phyloP scores from a whole-genome alignment of 92 coral and sea anemone genomes.

The Umimayanthus chanpuru region DNA sequence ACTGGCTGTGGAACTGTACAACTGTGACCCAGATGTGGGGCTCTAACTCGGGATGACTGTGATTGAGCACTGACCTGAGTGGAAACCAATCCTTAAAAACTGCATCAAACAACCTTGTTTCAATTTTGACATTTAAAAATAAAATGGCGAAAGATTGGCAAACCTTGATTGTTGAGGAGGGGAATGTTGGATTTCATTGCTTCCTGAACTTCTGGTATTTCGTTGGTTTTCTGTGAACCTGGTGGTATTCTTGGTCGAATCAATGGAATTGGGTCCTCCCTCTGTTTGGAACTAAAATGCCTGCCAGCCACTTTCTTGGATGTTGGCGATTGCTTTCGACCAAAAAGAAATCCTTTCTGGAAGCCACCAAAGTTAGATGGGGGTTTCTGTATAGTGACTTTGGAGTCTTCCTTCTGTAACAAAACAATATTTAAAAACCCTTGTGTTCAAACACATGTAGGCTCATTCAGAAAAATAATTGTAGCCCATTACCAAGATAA shows the following conservation, averaged over 20 bases:
- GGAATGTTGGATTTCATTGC: constrained; percentile 76
- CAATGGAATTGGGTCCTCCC: constrained; percentile 57
- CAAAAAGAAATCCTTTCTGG: constrained; percentile 80
- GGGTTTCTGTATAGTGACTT: constrained; percentile 8
- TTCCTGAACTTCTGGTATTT: constrained; percentile 83
- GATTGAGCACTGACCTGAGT: no score
- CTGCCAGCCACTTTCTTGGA: not conserved
- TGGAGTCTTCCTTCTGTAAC: constrained; percentile 19
- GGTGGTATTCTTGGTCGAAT: constrained; percentile 59
- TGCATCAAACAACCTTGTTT: no score
- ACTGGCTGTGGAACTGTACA: no score
- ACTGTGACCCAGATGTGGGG: no score
- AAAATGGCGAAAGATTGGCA: not conserved
- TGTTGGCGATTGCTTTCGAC: constrained; percentile 38
- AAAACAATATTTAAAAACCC: not conserved
- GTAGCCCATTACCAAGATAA: no score
- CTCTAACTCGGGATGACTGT: no score
- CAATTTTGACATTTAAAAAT: no score
- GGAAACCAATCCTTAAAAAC: no score
- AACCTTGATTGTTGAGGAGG: constrained; percentile 72
- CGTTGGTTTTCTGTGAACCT: constrained; percentile 39
- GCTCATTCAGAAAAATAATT: no score
- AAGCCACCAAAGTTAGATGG: constrained; percentile 81
- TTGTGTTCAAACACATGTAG: no score
- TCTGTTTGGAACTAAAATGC: not conserved